Base-by-base conservation (phyloP, 35 echinoderm and acorn worm species). In the Apostichopus californicus region DNA sequence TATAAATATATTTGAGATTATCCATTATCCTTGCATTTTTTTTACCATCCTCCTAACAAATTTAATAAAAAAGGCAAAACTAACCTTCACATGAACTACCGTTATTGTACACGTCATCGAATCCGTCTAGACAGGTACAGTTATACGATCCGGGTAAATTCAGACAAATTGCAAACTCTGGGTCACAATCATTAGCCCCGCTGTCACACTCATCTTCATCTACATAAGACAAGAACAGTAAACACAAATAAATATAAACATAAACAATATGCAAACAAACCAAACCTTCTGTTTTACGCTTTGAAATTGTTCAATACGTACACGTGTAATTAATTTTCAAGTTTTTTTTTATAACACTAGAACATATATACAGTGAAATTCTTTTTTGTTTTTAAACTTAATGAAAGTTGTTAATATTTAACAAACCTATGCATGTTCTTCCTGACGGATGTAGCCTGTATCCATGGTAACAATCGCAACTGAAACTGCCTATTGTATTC, bases 391-490 rank as follows among this genome's bases (percentile, higher is more conserved):
- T 11, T 68, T 8, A 83, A 83, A 92, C 65, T 83, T 60, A 21
- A 15, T 58, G 34, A 46, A 46, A 46, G 34, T 46, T 46, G 34
- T 46, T 46, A 46, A 46, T 46, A 3, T 46, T 46, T 46, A 46
- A 84, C 78, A 55, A 73, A 93, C 92, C 92, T 79, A 56, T 88
- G 64, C 92, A 93, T 9, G 54, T 66, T 79, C 71, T 93, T 75
- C 72, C 46, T 11, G 85, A 34, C 6, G 70, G 66, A 12, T 88
- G 73, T 0, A 93, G 92, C 12, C 72, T 73, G 58, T 87, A 88
- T n/a, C 92, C 92, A 17, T 34, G 24, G 22, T 72, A 87, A 63
- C 92, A 93, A 26, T 70, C 34, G 55, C 92, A 93, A 13, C 6
- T 55, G 58, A 87, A 93, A 57, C 92, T 88, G 22, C 84, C 81